Evolutionary conservation across 2,113 vertebrate genomes (phyloP).

Genomic region (Charina bottae): DNA sequence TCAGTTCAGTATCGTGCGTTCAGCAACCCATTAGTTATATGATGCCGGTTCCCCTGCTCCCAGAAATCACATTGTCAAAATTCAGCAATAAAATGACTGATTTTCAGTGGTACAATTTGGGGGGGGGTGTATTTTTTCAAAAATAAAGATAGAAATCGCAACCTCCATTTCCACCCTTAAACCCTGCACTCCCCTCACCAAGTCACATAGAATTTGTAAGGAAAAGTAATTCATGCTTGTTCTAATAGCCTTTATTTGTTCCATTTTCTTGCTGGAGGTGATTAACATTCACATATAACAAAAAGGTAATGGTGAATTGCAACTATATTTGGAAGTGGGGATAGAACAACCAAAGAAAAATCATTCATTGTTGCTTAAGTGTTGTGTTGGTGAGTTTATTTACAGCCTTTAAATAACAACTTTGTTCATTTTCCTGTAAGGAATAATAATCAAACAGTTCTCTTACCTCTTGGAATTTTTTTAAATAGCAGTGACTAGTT

Average conservation of each 20-base stretch:
- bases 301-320: slow-evolving; percentile 27
- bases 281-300: slow-evolving; percentile 33
- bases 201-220: slow-evolving; percentile 6
- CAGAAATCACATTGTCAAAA: background rate
- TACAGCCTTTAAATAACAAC: background rate
- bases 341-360: slow-evolving; percentile 26
- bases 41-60: background rate
- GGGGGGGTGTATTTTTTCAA: background rate
- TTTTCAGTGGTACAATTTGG: background rate
- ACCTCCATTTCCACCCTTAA: background rate
- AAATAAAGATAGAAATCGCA: background rate
- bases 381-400: slow-evolving; percentile 28
- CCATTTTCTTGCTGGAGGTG: slow-evolving; percentile 39
- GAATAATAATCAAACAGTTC: background rate
- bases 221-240: slow-evolving; percentile 22
- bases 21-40: background rate
- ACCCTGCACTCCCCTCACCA: background rate
- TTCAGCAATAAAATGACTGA: background rate
- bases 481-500: background rate
- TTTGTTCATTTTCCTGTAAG: slow-evolving; percentile 17
- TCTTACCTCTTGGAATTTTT: background rate
- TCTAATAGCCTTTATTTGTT: slow-evolving; percentile 26
- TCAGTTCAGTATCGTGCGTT: background rate
- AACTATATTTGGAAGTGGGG: background rate
- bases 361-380: slow-evolving; percentile 2